Evolutionary conservation across 2,797 vertebrate species (phyloP).

Genomic region (Cossypha dichroa): DNA sequence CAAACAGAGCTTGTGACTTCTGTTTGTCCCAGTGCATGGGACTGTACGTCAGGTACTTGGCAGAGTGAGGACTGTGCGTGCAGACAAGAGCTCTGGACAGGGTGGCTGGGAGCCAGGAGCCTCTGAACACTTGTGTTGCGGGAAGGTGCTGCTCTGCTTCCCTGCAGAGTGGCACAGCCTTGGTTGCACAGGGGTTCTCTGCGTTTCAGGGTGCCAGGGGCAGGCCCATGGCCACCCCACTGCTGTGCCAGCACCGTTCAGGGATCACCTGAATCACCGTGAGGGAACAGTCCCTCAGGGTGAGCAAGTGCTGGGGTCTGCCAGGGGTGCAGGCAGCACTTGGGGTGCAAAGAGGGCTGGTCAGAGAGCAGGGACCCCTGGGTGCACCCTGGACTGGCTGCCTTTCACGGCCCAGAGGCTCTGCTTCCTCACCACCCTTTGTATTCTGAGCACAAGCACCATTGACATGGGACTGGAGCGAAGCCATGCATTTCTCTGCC

Average conservation of each 20-base stretch:
- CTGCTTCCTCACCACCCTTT: constrained; percentile 59
- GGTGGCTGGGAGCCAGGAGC: constrained; percentile 4
- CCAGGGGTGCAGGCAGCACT: not conserved
- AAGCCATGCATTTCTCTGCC: constrained; percentile 64
- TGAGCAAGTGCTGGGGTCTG: accelerated
- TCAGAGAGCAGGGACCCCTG: not conserved
- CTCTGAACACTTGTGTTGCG: not conserved
- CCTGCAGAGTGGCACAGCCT: not conserved
- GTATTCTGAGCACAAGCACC: constrained; percentile 64
- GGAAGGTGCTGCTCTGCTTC: not conserved
- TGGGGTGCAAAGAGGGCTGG: not conserved
- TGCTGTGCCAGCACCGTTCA: not conserved
- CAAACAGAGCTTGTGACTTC: constrained; percentile 47
- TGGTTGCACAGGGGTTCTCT: not conserved
- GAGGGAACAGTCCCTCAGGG: accelerated
- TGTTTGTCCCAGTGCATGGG: constrained; percentile 23
- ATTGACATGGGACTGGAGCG: constrained; percentile 58
- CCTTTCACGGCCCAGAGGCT: constrained; percentile 12
- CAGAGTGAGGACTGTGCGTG: not conserved
- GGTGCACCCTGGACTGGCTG: not conserved
- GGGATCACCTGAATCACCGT: not conserved
- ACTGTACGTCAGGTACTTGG: constrained; percentile 57
- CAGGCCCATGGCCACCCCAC: not conserved
- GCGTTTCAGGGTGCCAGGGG: accelerated
- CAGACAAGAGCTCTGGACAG: constrained; percentile 12